phyloP scores from a whole-genome alignment of 1,140 invertebrate genomes.

The Formica selysi region DNA sequence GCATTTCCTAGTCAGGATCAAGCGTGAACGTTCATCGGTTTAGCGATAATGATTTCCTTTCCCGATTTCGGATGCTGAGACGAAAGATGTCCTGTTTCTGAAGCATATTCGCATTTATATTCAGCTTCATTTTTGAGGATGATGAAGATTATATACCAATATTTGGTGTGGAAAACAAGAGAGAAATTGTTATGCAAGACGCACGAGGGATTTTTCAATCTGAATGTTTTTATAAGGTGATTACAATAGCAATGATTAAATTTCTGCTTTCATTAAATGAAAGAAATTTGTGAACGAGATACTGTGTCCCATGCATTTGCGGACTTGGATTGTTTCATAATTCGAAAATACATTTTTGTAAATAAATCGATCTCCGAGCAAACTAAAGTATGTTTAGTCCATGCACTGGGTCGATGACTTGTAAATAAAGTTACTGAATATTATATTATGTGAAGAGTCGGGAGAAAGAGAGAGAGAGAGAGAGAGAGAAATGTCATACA shows the following conservation, averaged over 20 bases:
- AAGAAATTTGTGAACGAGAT: conserved; percentile 39
- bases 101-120: conserved; percentile 59
- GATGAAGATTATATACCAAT: conserved; percentile 58
- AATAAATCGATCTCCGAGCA: conserved; percentile 71
- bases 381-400: conserved; percentile 73
- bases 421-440: conserved; percentile 81
- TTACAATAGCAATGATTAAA: conserved; percentile 39
- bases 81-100: not conserved
- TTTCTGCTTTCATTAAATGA: conserved; percentile 64
- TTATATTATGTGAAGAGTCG: conserved; percentile 75
- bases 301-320: conserved; percentile 46
- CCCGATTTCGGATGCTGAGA: not conserved
- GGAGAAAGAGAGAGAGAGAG: not conserved
- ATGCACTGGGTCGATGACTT: conserved; percentile 71
- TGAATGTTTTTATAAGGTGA: conserved; percentile 63
- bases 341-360: conserved; percentile 72
- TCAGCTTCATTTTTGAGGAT: conserved; percentile 50
- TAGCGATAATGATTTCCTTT: not conserved
- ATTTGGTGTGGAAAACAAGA: conserved; percentile 39
- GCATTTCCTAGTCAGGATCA: not conserved
- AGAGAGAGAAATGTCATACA: conserved; percentile 62
- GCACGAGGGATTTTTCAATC: conserved; percentile 53
- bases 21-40: not conserved
- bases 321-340: conserved; percentile 66
- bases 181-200: conserved; percentile 53